Evolutionary conservation across 2,113 vertebrate species (phyloP).

Genomic region (Alexandromys fortis): DNA sequence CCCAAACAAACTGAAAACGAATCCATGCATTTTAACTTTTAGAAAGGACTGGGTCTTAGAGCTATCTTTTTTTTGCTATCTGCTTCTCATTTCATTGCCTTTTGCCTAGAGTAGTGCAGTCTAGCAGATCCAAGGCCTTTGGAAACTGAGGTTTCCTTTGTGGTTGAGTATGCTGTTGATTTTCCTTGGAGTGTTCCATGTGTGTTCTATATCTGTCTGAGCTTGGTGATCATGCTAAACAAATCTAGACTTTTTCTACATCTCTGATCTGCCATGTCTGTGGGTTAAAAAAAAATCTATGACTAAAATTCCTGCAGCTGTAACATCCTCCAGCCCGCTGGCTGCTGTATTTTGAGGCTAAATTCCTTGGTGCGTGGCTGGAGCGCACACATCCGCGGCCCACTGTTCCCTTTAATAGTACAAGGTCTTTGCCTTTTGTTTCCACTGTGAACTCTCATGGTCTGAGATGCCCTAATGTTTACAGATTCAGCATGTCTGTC

Average conservation of each 20-base stretch:
- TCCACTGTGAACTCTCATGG: neutral
- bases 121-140: neutral
- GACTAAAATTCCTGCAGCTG: neutral
- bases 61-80: neutral
- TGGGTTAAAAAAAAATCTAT: neutral
- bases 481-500: neutral
- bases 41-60: conserved; percentile 11
- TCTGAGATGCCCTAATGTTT: neutral
- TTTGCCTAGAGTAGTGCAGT: conserved; percentile 8
- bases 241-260: conserved; percentile 22
- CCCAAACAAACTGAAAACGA: neutral
- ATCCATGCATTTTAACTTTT: neutral
- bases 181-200: neutral
- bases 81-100: conserved; percentile 7
- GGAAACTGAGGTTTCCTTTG: conserved; percentile 48
- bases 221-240: neutral
- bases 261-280: neutral
- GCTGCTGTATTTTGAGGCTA: neutral
- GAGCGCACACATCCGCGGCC: neutral
- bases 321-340: neutral
- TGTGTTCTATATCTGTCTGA: neutral
- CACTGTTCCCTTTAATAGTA: neutral
- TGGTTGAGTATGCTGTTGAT: neutral
- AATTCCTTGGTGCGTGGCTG: neutral
- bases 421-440: neutral